Evolutionary conservation across 2,113 vertebrate species (phyloP).

Genomic region (Cervus canadensis): DNA sequence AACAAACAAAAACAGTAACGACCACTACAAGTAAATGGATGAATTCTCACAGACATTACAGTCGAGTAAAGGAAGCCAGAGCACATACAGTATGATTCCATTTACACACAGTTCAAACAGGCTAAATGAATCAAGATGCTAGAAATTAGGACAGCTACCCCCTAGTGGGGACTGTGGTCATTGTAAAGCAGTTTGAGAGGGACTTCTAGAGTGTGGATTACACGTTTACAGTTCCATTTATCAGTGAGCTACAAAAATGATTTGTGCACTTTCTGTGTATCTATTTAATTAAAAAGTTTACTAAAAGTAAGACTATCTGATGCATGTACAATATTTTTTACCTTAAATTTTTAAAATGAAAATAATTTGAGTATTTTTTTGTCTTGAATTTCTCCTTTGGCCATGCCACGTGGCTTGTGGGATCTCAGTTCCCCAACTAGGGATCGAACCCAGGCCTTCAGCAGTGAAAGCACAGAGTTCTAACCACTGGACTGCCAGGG

Average conservation of each 20-base stretch:
- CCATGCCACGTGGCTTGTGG: background rate
- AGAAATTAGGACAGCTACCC: background rate
- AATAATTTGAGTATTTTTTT: background rate
- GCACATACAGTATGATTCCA: background rate
- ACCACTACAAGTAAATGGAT: background rate
- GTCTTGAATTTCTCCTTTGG: background rate
- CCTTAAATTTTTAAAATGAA: background rate
- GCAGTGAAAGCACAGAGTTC: background rate
- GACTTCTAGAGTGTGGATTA: background rate
- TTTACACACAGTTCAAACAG: background rate
- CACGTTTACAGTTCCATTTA: background rate
- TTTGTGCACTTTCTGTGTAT: background rate
- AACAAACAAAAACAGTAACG: background rate
- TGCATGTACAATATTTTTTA: background rate
- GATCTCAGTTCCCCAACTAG: background rate
- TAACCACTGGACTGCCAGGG: background rate
- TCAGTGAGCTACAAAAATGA: background rate
- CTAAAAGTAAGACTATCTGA: background rate
- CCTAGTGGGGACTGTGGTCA: background rate
- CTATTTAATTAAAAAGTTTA: background rate
- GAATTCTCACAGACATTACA: background rate
- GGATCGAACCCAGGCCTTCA: background rate
- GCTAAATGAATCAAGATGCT: background rate
- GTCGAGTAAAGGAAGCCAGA: background rate
- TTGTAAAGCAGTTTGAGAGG: background rate